Base-by-base conservation (phyloP, 2,113 vertebrate species). In the Casuarius casuarius region DNA sequence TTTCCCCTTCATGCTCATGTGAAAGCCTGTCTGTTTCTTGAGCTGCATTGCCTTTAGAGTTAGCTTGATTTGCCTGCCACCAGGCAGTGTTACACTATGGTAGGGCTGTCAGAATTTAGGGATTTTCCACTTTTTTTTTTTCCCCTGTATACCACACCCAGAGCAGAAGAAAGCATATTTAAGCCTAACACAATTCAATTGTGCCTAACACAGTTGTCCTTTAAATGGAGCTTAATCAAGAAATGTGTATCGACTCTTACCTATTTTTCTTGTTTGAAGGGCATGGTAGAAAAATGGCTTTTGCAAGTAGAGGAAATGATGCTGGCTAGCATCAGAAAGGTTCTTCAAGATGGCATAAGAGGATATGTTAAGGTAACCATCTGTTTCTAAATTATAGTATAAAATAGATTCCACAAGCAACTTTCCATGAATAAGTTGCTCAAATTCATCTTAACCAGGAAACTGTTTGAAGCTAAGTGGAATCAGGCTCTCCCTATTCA, bases 201-300 rank as follows among this genome's bases (percentile, higher is more conserved):
- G 12, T 26, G 20, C 54, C 20, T 22, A n/a, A 11, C 21, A 52
- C 20, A 68, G 40, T 52, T 92, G 61, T 16, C 13, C 23, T 51
- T 76, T 63, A 58, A 78, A 25, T 70, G 44, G 14, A 74, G 23
- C 40, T 38, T 76, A 51, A 35, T 67, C 33, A 46, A 14, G 18
- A 87, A 80, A 18, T 48, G 26, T 73, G 21, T 66, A 42, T 58
- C 73, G 23, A 61, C n/a, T 67, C 49, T 46, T 44, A 26, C 75
- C 28, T 95, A 20, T 49, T 92, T 91, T 90, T 95, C 61, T 85
- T 48, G 19, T 84, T 89, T 83, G 15, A 87, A 99, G 99, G 99
- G 99, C 48, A 99, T 99, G 99, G 99, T 99, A 62, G 99, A 99
- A 93, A 99, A 99, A 93, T 99, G 99, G 99, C 98, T 99, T 59